Conservation (phyloP, 2,888 invertebrate genomes). For the Sphecodes monilicornis region DNA sequence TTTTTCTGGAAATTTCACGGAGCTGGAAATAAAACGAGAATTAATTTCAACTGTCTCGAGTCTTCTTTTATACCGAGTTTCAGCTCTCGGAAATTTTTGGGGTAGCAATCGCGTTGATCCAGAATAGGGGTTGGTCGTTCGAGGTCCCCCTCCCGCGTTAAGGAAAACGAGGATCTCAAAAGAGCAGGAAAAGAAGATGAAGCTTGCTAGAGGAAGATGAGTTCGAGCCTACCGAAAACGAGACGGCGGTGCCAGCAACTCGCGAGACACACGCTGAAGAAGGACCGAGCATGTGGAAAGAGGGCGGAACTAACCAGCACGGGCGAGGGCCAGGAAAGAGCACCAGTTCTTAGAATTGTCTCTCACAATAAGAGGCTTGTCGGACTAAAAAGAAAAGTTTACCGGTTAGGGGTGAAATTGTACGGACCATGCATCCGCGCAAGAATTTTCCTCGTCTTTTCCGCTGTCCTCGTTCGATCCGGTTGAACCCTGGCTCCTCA, state of each 20-base stretch:
- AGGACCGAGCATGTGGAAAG: constrained; percentile 12
- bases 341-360: constrained; percentile 78
- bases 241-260: constrained; percentile 54
- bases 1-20: too few relatives aligned
- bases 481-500: constrained; percentile 25
- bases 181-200: constrained; percentile 43
- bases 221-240: constrained; percentile 51
- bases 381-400: constrained; percentile 80
- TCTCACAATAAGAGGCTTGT: constrained; percentile 81
- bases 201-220: constrained; percentile 35
- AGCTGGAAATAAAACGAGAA: too few relatives aligned
- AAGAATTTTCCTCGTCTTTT: constrained; percentile 67
- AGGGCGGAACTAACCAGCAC: constrained; percentile 31
- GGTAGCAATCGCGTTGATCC: neutral
- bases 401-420: constrained; percentile 80
- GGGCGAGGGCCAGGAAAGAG: constrained; percentile 55
- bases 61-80: neutral
- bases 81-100: neutral
- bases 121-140: neutral
- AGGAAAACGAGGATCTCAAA: constrained; percentile 33
- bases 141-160: neutral
- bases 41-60: neutral
- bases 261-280: constrained; percentile 55
- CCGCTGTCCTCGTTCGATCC: constrained; percentile 41
- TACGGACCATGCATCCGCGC: constrained; percentile 73